A percentile compares a stretch with the other conserved stretches of the same genome.
phyloP scores from a whole-genome alignment of 2,888 invertebrate genomes.

The Cantharis rufa region DNA sequence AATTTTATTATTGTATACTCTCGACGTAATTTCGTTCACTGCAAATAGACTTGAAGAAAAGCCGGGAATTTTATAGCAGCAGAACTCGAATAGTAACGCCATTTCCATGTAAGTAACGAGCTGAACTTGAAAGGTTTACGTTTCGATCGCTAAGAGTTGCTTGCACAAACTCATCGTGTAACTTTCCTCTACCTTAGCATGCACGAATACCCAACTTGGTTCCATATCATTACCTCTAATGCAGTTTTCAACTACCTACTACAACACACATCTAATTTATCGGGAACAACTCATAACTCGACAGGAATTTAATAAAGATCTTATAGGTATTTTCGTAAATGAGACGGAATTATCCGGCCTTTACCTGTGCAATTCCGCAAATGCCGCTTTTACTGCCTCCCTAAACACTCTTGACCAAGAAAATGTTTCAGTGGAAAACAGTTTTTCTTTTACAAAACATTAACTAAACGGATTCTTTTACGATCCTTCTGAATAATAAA shows the following conservation, averaged over 20 bases:
- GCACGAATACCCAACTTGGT: constrained; percentile 37
- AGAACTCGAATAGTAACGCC: constrained; percentile 32
- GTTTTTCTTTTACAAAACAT: constrained; percentile 4
- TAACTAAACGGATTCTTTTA: background rate
- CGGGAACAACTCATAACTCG: constrained; percentile 33
- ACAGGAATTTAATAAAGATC: constrained; percentile 36
- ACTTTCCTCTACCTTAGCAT: constrained; percentile 28
- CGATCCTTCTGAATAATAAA: background rate
- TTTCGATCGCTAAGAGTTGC: constrained; percentile 29
- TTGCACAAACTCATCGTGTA: constrained; percentile 33
- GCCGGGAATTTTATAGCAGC: constrained; percentile 29
- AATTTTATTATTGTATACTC: constrained; percentile 28
- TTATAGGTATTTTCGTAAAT: constrained; percentile 29
- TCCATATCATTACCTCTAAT: constrained; percentile 40
- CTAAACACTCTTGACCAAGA: constrained; percentile 18
- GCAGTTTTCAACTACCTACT: constrained; percentile 41
- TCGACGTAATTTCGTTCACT: constrained; percentile 29
- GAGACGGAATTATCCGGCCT: constrained; percentile 26
- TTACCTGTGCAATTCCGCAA: constrained; percentile 29
- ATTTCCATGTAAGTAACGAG: constrained; percentile 31
- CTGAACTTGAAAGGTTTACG: constrained; percentile 30
- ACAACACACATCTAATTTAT: constrained; percentile 36
- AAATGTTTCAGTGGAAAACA: background rate
- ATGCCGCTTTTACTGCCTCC: constrained; percentile 19
- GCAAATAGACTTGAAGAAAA: constrained; percentile 31